A percentile compares a stretch with the other conserved stretches of the same genome.
phyloP scores from a whole-genome alignment of 2,888 invertebrate genomes.

The Tenthredo livida region DNA sequence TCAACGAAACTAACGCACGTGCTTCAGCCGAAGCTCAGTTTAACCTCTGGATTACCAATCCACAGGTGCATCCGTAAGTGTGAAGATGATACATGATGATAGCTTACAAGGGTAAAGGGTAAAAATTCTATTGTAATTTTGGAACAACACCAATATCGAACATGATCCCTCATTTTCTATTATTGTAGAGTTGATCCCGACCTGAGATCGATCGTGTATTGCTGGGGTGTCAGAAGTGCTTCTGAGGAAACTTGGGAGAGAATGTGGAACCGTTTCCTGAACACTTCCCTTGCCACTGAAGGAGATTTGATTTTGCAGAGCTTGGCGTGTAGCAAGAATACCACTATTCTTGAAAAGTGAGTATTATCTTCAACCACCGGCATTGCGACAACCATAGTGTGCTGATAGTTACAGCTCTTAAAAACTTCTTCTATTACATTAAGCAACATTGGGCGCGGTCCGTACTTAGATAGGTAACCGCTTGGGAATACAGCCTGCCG shows the following conservation, averaged over 20 bases:
- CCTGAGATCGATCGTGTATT: conserved; percentile 86
- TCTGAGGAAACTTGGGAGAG: conserved; percentile 82
- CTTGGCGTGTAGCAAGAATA: conserved; percentile 84
- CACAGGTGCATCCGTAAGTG: conserved; percentile 36
- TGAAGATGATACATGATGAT: background rate
- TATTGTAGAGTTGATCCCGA: conserved; percentile 81
- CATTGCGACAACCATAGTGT: background rate
- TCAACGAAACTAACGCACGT: conserved; percentile 82
- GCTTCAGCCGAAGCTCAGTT: conserved; percentile 77
- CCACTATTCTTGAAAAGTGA: conserved; percentile 78
- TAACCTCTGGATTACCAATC: conserved; percentile 54
- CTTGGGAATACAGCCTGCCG: too few relatives aligned
- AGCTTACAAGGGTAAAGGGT: background rate
- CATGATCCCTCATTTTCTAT: background rate
- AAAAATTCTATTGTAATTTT: background rate
- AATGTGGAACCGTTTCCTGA: conserved; percentile 82
- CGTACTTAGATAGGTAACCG: too few relatives aligned
- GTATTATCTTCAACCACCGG: background rate
- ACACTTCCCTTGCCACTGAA: conserved; percentile 84
- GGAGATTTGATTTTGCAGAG: conserved; percentile 83
- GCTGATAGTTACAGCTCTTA: background rate
- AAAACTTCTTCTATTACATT: background rate
- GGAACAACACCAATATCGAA: too few relatives aligned
- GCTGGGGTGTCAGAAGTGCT: conserved; percentile 85
- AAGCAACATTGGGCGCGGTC: too few relatives aligned